A percentile compares a stretch with the other conserved stretches of the same genome.
Evolutionary conservation across 2,797 vertebrate genomes (phyloP).

Genomic region (Cuculus canorus): DNA sequence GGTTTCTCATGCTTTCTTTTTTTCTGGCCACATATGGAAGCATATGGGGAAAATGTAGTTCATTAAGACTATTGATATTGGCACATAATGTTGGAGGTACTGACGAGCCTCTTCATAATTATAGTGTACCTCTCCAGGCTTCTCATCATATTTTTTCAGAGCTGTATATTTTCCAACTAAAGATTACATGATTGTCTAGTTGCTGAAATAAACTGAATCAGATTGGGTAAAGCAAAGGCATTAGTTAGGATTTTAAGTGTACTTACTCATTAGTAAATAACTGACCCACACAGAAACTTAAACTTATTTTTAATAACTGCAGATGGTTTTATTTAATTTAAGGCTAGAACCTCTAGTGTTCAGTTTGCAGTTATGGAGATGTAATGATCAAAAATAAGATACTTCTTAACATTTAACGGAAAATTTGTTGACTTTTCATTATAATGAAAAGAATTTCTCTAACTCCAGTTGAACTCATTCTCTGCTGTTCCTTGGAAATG

Average conservation of each 20-base stretch:
- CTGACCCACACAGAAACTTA: background rate
- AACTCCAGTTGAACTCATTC: background rate
- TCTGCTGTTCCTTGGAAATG: background rate
- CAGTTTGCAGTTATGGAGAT: background rate
- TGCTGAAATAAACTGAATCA: conserved; percentile 21
- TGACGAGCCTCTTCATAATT: conserved; percentile 42
- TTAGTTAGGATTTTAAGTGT: background rate
- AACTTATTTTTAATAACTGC: background rate
- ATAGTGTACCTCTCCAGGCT: conserved; percentile 23
- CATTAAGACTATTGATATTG: conserved; percentile 5
- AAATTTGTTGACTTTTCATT: background rate
- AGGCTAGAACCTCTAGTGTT: background rate
- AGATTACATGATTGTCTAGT: background rate
- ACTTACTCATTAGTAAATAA: background rate
- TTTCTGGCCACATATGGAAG: background rate
- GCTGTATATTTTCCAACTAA: conserved; percentile 1
- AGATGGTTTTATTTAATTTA: background rate
- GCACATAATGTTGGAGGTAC: background rate
- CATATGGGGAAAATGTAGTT: conserved; percentile 9
- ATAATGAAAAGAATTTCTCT: background rate
- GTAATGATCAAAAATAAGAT: background rate
- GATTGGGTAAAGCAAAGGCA: background rate
- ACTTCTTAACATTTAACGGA: background rate
- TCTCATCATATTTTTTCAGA: background rate
- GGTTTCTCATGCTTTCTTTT: background rate